These are phyloP conservation scores for Chelonus formosanus DNA, from an alignment of 2,888 invertebrate species.

Conservation along the genomic window DNA sequence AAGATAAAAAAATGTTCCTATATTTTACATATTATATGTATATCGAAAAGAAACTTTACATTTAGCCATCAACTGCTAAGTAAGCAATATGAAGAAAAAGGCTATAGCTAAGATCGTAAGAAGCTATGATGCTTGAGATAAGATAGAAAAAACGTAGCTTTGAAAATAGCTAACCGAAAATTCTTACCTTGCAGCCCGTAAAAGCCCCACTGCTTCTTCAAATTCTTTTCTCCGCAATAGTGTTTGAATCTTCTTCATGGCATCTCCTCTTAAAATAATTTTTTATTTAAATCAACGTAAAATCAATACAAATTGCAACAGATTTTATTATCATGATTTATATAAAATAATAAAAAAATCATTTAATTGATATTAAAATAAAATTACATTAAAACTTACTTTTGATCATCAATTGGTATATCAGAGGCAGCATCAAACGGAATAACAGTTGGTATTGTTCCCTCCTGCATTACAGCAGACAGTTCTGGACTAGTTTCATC, in stretches of 20 bases:
- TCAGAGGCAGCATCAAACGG: slow-evolving; percentile 91
- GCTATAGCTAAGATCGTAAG: slow-evolving; percentile 6
- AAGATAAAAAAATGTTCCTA: slow-evolving; percentile 12
- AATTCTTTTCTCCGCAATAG: slow-evolving; percentile 76
- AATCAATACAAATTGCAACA: neutral
- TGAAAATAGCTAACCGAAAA: slow-evolving; percentile 22
- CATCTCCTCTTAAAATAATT: slow-evolving; percentile 73
- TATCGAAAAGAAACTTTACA: slow-evolving; percentile 38
- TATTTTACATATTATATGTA: neutral
- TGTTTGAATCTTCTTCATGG: slow-evolving; percentile 87
- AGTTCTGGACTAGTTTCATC: slow-evolving; percentile 73
- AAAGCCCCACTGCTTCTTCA: slow-evolving; percentile 81
- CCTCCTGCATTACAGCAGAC: slow-evolving; percentile 69
- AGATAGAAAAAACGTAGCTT: neutral
- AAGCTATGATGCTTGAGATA: neutral
- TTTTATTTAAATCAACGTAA: slow-evolving; percentile 42
- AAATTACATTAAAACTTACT: slow-evolving; percentile 68
- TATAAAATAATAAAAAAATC: slow-evolving; percentile 26
- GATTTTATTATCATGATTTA: too few species aligned
- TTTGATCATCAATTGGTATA: slow-evolving; percentile 86
- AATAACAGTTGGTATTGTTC: slow-evolving; percentile 72
- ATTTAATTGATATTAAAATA: slow-evolving; percentile 20
- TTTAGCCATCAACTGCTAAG: slow-evolving; percentile 23
- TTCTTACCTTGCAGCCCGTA: slow-evolving; percentile 78
- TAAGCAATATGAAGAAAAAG: slow-evolving; percentile 19